Conservation (phyloP, 2,113 vertebrate genomes). For the Alligator sinensis region DNA sequence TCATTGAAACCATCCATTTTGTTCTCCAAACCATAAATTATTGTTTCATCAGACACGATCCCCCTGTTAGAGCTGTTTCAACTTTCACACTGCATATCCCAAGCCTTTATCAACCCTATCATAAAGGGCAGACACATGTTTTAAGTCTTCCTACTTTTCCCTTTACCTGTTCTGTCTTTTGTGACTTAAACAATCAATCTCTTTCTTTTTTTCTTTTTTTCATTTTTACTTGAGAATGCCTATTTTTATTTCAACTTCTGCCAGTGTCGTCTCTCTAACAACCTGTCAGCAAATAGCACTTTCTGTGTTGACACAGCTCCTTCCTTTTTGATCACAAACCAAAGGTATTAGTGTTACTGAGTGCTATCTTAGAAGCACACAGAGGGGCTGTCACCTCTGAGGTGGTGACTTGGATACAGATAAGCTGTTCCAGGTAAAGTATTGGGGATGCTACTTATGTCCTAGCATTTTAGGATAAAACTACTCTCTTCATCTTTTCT, state of each 20-base stretch:
- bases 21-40: slow-evolving; percentile 31
- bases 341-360: not conserved
- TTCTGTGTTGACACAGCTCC: slow-evolving; percentile 40
- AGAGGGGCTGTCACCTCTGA: not conserved
- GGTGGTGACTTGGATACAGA: not conserved
- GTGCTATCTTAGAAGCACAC: not conserved
- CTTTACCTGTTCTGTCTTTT: slow-evolving; percentile 55
- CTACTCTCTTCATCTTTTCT: not conserved
- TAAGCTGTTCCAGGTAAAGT: not conserved
- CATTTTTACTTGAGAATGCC: slow-evolving; percentile 21
- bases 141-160: slow-evolving; percentile 34
- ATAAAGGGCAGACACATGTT: slow-evolving; percentile 5
- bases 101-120: slow-evolving; percentile 26
- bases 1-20: not conserved
- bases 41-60: not conserved
- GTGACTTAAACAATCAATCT: slow-evolving; percentile 46
- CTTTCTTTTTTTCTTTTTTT: slow-evolving; percentile 33
- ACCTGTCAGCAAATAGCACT: slow-evolving; percentile 21
- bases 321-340: slow-evolving; percentile 15
- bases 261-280: slow-evolving; percentile 3
- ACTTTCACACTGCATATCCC: not conserved
- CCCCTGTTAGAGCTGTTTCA: slow-evolving; percentile 14
- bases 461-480: fast-evolving
- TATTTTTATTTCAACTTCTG: slow-evolving; percentile 36
- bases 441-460: not conserved